Percentiles rank a stretch among this genome's conserved stretches.
Conservation (phyloP, 2,888 invertebrate species). For the Pyrochroa serraticornis region DNA sequence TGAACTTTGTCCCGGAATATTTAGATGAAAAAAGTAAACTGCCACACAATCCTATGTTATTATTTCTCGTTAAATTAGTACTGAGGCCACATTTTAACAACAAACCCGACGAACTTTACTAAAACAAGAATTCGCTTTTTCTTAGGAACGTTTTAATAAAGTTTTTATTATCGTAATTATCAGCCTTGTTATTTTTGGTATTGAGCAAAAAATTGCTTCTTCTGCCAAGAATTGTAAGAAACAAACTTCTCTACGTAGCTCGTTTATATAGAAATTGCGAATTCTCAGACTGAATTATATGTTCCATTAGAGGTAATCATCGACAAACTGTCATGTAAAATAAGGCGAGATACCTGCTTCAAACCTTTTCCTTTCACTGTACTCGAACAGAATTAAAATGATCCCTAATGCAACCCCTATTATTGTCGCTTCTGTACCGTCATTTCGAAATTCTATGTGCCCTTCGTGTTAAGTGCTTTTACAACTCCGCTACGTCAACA, state of each 20-base stretch:
- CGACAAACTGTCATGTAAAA: slow-evolving; percentile 17
- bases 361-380: slow-evolving; percentile 2
- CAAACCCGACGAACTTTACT: not conserved
- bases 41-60: slow-evolving; percentile 4
- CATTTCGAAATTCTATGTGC: slow-evolving; percentile 14
- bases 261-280: slow-evolving; percentile 3
- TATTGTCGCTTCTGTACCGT: slow-evolving; percentile 13
- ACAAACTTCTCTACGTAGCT: not conserved
- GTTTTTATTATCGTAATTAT: not conserved
- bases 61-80: slow-evolving; percentile 1
- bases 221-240: too few species aligned
- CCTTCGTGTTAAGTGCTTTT: slow-evolving; percentile 17
- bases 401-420: slow-evolving; percentile 15
- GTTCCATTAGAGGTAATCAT: slow-evolving; percentile 13
- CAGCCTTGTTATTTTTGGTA: too few species aligned
- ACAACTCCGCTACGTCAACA: slow-evolving; percentile 6
- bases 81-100: slow-evolving; percentile 1
- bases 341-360: slow-evolving; percentile 12
- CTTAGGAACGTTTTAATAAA: not conserved
- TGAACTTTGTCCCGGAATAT: slow-evolving; percentile 13
- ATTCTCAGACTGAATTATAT: slow-evolving; percentile 4
- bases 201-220: too few species aligned
- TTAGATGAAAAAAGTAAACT: slow-evolving; percentile 14
- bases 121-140: not conserved
- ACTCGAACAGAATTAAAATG: slow-evolving; percentile 15